Conservation (phyloP, 2,797 vertebrate species). For the Etheostoma perlongum region DNA sequence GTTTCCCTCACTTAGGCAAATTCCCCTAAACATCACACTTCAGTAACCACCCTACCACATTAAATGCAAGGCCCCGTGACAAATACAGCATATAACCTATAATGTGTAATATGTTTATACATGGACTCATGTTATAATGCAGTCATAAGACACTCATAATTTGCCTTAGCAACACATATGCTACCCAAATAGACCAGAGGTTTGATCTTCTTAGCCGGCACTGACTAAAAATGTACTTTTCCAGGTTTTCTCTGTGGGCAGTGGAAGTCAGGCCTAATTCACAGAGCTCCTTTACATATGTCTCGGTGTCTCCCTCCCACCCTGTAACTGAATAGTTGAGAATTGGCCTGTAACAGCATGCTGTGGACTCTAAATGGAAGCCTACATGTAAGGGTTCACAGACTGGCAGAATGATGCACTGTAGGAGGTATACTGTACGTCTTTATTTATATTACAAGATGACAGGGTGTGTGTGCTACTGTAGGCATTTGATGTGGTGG, state of each 20-base stretch:
- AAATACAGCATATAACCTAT: not conserved
- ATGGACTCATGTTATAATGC: constrained; percentile 1
- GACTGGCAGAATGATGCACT: constrained; percentile 41
- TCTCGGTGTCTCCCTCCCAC: constrained; percentile 42
- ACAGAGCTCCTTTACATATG: constrained; percentile 74
- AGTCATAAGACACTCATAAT: not conserved
- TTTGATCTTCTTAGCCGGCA: constrained; percentile 31
- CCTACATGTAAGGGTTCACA: constrained; percentile 27
- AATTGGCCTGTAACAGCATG: constrained; percentile 42
- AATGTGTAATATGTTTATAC: not conserved
- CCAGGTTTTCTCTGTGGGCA: constrained; percentile 57
- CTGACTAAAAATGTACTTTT: constrained; percentile 54
- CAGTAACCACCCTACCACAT: not conserved
- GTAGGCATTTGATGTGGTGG: constrained; percentile 60
- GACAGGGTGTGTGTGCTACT: constrained; percentile 55
- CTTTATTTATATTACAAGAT: constrained; percentile 67
- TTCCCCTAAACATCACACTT: not conserved
- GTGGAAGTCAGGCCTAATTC: constrained; percentile 45
- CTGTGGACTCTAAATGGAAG: constrained; percentile 48
- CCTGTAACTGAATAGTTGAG: constrained; percentile 30
- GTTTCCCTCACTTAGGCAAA: not conserved
- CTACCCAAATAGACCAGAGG: constrained; percentile 32
- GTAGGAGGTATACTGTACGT: constrained; percentile 56
- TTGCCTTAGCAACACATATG: constrained; percentile 18
- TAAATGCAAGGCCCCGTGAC: not conserved